Evolutionary conservation across 2,888 invertebrate species (phyloP).

Genomic region (Choristoneura rosaceana): DNA sequence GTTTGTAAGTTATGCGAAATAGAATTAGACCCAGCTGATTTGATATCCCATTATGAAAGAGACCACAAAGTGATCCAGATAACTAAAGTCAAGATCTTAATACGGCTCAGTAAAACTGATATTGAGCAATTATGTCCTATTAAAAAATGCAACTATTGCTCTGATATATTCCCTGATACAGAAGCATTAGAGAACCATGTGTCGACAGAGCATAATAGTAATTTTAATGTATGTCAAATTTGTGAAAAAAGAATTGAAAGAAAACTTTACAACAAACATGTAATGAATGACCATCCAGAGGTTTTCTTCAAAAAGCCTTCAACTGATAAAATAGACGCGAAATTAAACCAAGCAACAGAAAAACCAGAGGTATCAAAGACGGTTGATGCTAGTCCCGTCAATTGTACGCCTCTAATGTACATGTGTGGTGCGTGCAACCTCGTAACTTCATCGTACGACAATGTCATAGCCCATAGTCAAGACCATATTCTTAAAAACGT

Average conservation of each 20-base stretch:
- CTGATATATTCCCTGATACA: neutral
- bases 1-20: constrained; percentile 11
- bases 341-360: neutral
- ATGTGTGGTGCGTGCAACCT: constrained; percentile 8
- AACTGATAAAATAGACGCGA: neutral
- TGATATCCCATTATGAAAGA: neutral
- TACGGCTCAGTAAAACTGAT: constrained; percentile 4
- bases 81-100: neutral
- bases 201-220: neutral
- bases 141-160: neutral
- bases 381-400: neutral
- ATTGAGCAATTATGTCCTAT: neutral
- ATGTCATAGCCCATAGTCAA: constrained; percentile 19
- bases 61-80: constrained; percentile 7
- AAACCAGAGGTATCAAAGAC: neutral
- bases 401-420: neutral
- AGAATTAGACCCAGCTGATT: constrained; percentile 2
- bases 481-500: constrained; percentile 18
- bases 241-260: constrained; percentile 1
- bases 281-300: neutral
- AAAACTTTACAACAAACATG: constrained; percentile 5
- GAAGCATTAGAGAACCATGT: neutral
- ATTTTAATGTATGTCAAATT: neutral
- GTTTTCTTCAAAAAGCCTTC: neutral
- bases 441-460: constrained; percentile 19